Evolutionary conservation across 2,888 invertebrate genomes (phyloP), one percentile per base, ranked within the genome.

Genomic region (Opisthograptis luteolata): DNA sequence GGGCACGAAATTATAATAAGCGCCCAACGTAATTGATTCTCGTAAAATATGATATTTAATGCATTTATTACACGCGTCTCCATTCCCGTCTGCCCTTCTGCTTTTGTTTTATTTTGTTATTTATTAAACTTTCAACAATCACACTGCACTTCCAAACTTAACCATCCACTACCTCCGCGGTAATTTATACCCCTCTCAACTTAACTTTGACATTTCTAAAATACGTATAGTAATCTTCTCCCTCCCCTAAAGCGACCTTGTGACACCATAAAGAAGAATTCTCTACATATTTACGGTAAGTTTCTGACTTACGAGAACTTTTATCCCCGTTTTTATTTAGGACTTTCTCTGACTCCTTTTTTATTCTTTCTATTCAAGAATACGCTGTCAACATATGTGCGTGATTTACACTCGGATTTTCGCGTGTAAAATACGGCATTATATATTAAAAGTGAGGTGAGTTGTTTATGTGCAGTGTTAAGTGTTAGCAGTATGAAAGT

Each of bases 101-200:
- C n/a, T n/a, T n/a, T n/a, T n/a, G n/a, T n/a, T n/a, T n/a, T n/a
- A n/a, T 10, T 9, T 10, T 10, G n/a, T 7, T 24, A 1, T 7
- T 24, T 7, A 45, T 41, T 45, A 52, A 49, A 24, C 24, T 24
- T n/a, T n/a, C n/a, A n/a, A 5, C 24, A 24, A 24, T 5, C 4
- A 27, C 10, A 3, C 0, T 12, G 12, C 8, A 24, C 1, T 14
- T n/a, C 8, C n/a, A 3, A 32, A 17, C 17, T 2, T 50, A 58
- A 60, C 54, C 60, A 56, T 57, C 50, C 36, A 37, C 50, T 49
- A 48, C 55, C 35, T 53, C 45, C 44, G 36, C 27, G 54, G 49
- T 58, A 58, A 65, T 65, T 56, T 60, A 57, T 60, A 44, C 22
- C 49, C 64, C 66, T 66, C 58, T 64, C 62, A 59, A 60, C 62